phyloP scores from a whole-genome alignment of 2,888 invertebrate species.

The Aspidiotus destructor region DNA sequence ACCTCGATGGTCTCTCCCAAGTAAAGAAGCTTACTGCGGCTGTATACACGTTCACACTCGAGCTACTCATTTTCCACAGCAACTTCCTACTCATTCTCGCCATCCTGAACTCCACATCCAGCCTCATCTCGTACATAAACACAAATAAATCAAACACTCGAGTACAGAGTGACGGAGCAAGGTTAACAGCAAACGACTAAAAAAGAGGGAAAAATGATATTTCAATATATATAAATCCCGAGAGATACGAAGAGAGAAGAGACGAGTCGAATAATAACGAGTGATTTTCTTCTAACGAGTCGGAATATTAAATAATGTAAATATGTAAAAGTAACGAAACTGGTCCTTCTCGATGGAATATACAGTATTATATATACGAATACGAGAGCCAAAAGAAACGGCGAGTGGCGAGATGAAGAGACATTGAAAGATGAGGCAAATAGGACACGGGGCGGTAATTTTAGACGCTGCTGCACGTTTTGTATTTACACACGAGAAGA shows the following conservation, averaged over 20 bases:
- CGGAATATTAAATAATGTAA: background rate
- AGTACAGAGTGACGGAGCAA: background rate
- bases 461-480: background rate
- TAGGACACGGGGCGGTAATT: background rate
- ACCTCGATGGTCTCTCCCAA: too few species aligned
- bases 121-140: background rate
- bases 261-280: background rate
- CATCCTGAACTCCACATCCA: too few species aligned
- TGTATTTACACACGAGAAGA: too few species aligned
- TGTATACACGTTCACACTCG: too few species aligned
- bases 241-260: background rate
- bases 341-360: background rate
- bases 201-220: background rate
- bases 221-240: background rate
- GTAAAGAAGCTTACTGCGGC: too few species aligned
- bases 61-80: too few species aligned
- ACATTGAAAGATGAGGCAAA: slow-evolving; percentile 4
- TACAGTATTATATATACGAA: background rate
- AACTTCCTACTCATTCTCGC: too few species aligned
- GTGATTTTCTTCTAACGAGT: background rate
- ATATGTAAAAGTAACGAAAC: background rate
- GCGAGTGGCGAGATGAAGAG: background rate
- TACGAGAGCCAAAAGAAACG: background rate
- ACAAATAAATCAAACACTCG: background rate
- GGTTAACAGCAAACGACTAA: background rate